phyloP scores from a whole-genome alignment of 2,888 invertebrate genomes.

The Drosophila cognata region DNA sequence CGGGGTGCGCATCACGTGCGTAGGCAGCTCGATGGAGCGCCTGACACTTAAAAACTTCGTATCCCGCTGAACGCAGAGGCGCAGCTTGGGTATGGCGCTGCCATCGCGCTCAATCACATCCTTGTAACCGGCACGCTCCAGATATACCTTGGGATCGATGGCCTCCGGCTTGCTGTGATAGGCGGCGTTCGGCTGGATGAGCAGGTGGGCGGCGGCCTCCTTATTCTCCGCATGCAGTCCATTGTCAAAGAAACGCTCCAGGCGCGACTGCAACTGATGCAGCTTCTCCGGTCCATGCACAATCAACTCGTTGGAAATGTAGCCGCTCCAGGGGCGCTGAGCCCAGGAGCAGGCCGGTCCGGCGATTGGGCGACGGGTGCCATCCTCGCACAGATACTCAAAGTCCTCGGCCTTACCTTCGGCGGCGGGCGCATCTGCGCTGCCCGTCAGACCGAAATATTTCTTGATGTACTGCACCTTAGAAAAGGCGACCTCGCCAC shows the following conservation, averaged over 20 bases:
- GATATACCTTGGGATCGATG: constrained; percentile 87
- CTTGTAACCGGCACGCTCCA: constrained; percentile 88
- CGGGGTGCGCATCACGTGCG: constrained; percentile 92
- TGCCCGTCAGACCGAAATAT: constrained; percentile 91
- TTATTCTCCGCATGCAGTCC: constrained; percentile 82
- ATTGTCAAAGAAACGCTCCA: constrained; percentile 83
- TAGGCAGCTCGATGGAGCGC: constrained; percentile 90
- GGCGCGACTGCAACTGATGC: constrained; percentile 81
- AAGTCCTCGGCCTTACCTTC: constrained; percentile 89
- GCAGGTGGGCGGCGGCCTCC: constrained; percentile 85
- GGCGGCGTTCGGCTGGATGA: constrained; percentile 87
- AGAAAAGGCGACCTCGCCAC: constrained; percentile 94
- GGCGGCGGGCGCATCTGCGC: constrained; percentile 83
- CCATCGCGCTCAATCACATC: constrained; percentile 91
- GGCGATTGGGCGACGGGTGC: constrained; percentile 88
- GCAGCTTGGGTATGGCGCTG: constrained; percentile 88
- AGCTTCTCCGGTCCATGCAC: constrained; percentile 79
- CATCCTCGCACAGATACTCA: constrained; percentile 92
- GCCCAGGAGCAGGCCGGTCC: constrained; percentile 92
- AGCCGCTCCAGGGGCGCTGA: constrained; percentile 93
- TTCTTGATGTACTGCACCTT: constrained; percentile 92
- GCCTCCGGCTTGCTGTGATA: constrained; percentile 86
- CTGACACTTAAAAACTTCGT: constrained; percentile 90
- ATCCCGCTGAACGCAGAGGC: constrained; percentile 89
- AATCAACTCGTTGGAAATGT: constrained; percentile 88